Conservation (phyloP, 2,888 invertebrate genomes). For the Notocelia uddmanniana region DNA sequence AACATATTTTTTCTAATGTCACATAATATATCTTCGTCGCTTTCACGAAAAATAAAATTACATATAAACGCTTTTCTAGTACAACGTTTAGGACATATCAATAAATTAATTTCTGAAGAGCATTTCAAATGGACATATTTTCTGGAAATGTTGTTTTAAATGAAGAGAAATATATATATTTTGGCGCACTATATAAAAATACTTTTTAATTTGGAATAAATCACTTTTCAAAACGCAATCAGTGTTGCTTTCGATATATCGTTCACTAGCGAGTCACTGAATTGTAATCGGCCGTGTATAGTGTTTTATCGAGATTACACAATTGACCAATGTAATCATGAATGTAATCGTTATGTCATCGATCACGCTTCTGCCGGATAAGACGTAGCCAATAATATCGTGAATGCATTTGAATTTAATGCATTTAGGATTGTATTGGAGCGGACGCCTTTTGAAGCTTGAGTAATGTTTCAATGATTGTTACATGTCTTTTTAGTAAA, state of each 20-base stretch:
- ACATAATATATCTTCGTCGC: neutral
- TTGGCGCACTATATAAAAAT: slow-evolving; percentile 58
- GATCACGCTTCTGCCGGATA: slow-evolving; percentile 31
- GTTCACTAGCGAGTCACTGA: slow-evolving; percentile 27
- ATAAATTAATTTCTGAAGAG: slow-evolving; percentile 60
- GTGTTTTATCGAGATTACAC: slow-evolving; percentile 25
- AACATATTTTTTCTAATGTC: slow-evolving; percentile 21
- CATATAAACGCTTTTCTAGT: slow-evolving; percentile 51
- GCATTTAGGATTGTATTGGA: neutral
- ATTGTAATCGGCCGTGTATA: slow-evolving; percentile 23
- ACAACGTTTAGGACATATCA: slow-evolving; percentile 77
- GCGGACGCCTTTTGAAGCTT: slow-evolving; percentile 22
- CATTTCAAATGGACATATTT: slow-evolving; percentile 72
- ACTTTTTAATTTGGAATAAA: slow-evolving; percentile 56
- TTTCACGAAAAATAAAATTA: neutral
- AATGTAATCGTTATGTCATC: slow-evolving; percentile 31
- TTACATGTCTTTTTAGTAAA: slow-evolving; percentile 25
- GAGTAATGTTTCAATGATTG: slow-evolving; percentile 7
- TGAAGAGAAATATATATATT: slow-evolving; percentile 55
- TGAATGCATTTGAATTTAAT: slow-evolving; percentile 21
- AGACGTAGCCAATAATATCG: slow-evolving; percentile 16
- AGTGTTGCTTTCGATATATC: slow-evolving; percentile 36
- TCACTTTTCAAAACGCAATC: neutral
- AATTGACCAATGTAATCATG: slow-evolving; percentile 29
- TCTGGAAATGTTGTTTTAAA: slow-evolving; percentile 63